Percentiles rank a stretch among this genome's conserved stretches.
phyloP scores from a whole-genome alignment of 2,113 vertebrate species.

The Burhinus bistriatus region DNA sequence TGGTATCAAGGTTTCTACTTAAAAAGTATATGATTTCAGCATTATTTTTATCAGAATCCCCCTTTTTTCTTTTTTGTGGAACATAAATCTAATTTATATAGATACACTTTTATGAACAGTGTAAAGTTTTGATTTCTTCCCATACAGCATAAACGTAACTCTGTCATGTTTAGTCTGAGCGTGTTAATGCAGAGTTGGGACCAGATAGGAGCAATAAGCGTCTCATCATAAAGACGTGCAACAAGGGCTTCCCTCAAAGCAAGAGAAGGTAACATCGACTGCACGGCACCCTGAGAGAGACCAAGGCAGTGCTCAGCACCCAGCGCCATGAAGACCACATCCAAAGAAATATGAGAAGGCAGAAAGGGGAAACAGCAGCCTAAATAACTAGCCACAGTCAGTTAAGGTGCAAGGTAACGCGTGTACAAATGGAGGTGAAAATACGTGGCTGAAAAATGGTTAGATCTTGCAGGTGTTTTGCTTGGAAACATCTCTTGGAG shows the following conservation, averaged over 20 bases:
- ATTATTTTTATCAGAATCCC: not conserved
- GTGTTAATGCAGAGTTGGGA: too few species aligned
- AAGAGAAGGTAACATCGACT: not conserved
- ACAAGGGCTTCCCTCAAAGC: not conserved
- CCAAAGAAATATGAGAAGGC: not conserved
- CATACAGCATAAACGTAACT: too few species aligned
- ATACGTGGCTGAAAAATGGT: not conserved
- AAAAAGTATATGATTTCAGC: not conserved
- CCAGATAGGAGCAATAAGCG: too few species aligned
- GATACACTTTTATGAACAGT: not conserved
- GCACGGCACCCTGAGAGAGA: not conserved
- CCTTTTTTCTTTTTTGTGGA: not conserved
- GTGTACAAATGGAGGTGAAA: rapidly evolving
- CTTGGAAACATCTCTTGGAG: not conserved
- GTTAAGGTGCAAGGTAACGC: not conserved
- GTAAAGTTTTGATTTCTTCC: too few species aligned
- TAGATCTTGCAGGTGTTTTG: not conserved
- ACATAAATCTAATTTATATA: not conserved
- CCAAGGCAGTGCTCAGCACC: not conserved
- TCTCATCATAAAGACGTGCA: rapidly evolving
- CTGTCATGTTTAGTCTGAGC: too few species aligned
- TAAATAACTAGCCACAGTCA: not conserved
- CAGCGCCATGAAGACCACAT: too few species aligned
- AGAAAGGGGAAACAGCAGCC: not conserved
- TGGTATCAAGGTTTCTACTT: not conserved